Evolutionary conservation across 2,113 vertebrate genomes (phyloP), one percentile per base, ranked within the genome.

Genomic region (Phalacrocorax carbo): DNA sequence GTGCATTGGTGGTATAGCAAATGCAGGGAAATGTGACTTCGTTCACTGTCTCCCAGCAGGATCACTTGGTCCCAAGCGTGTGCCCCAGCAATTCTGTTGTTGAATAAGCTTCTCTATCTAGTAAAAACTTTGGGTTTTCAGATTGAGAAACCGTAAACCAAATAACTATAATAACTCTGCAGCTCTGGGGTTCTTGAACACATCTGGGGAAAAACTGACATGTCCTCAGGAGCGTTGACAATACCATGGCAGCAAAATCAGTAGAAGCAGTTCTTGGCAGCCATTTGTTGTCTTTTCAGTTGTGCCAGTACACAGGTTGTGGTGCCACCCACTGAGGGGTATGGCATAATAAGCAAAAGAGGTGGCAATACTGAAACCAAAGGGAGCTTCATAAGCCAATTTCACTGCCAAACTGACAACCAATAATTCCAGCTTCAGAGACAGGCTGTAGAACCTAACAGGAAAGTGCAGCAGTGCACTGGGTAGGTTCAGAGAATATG

Each of bases 401-500:
- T 52, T 11, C 46, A 46, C 42, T 94, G 51, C 60, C 60, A 23
- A 32, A 79, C 42, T 78, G 55, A 36, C 65, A 48, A 12, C 4
- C 38, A 17, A 36, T 51, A 46, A 34, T 42, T 68, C 65, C 42
- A 64, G 42, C 20, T 78, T 57, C 0, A 7, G 90, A 52, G 90
- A 48, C 9, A 1, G 15, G 38, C 65, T 68, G 49, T 30, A 61
- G 94, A 94, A 34, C 26, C 38, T 48, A 68, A 1, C 26, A 82
- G 36, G 42, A 38, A 38, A 78, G 51, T 0, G 0, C 30, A 70
- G 51, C 42, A 46, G 42, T 14, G 8, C 7, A 0, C n/a, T 38
- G 25, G 11, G 18, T 70, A 2, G 25, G 27, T 75, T 88, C 62
- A 42, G 54, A 44, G 48, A 60, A 48, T 30, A 2, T 1, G 18